Percentiles rank a stretch among this genome's conserved stretches.
Evolutionary conservation across 1,140 invertebrate genomes (phyloP).

Genomic region (Pseudoatta argentina): DNA sequence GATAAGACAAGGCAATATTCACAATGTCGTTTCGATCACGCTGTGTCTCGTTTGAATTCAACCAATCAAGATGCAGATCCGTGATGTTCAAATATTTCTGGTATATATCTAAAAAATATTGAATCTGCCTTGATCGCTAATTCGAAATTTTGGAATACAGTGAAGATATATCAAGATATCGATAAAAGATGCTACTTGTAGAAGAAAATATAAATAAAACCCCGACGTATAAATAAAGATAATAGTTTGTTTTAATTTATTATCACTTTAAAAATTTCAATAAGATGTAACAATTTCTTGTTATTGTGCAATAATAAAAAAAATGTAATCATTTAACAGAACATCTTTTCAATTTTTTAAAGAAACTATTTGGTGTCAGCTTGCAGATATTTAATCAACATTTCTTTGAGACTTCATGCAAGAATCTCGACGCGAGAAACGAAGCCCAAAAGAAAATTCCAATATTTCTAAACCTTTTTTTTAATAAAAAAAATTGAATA

Average conservation of each 20-base stretch:
- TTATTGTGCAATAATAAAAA: neutral
- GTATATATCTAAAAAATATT: slow-evolving; percentile 85
- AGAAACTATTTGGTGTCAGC: neutral
- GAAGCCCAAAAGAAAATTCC: neutral
- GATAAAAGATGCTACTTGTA: neutral
- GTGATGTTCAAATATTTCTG: slow-evolving; percentile 86
- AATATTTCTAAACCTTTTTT: neutral
- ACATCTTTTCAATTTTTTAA: neutral
- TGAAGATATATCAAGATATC: neutral
- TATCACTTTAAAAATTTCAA: neutral
- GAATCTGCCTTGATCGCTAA: neutral
- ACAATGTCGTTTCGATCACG: slow-evolving; percentile 82
- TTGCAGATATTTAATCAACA: neutral
- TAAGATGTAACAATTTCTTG: neutral
- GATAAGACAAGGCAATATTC: slow-evolving; percentile 86
- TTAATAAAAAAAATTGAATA: neutral
- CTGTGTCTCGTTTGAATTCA: slow-evolving; percentile 80
- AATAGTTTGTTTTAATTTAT: neutral
- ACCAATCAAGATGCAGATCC: slow-evolving; percentile 86
- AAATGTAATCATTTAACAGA: neutral
- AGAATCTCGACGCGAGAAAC: neutral
- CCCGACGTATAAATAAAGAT: neutral
- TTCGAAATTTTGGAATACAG: neutral
- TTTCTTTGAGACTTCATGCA: neutral
- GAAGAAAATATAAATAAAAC: neutral